Percentiles rank a stretch among this genome's conserved stretches.
phyloP scores from a whole-genome alignment of 1,140 invertebrate species.

The Acromyrmex charruanus region DNA sequence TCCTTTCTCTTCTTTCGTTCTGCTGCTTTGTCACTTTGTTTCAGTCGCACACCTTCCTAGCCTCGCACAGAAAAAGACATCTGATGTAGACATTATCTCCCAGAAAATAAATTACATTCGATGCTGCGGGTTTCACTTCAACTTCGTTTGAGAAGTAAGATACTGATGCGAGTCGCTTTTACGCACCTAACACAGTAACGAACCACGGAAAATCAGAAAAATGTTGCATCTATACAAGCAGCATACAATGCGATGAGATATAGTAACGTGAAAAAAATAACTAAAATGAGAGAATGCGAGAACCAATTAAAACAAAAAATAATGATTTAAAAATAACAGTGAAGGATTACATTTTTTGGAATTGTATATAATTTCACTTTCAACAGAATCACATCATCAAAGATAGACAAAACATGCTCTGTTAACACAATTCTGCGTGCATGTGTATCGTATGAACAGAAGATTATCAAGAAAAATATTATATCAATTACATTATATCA shows the following conservation, averaged over 20 bases:
- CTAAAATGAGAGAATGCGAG: neutral
- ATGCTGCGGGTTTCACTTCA: constrained; percentile 51
- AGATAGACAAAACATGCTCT: neutral
- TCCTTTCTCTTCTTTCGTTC: constrained; percentile 15
- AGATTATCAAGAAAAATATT: constrained; percentile 2
- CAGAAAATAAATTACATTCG: constrained; percentile 67
- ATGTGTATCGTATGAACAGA: neutral
- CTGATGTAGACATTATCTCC: constrained; percentile 61
- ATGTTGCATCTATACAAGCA: neutral
- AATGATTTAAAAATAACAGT: neutral
- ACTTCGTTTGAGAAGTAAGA: constrained; percentile 40
- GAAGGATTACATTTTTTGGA: neutral
- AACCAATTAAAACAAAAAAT: neutral
- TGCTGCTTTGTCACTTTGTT: constrained; percentile 39
- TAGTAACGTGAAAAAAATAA: neutral
- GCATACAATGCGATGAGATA: no score
- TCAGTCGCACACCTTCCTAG: constrained; percentile 3
- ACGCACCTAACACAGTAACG: constrained; percentile 3
- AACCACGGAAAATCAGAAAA: constrained; percentile 30
- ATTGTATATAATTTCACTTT: neutral
- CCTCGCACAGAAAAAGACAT: constrained; percentile 51
- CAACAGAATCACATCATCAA: neutral
- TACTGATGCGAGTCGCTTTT: constrained; percentile 1
- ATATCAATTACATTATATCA: neutral
- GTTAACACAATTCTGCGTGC: neutral